A percentile compares a stretch with the other conserved stretches of the same genome.
phyloP scores from a whole-genome alignment of 1,140 invertebrate species.

The Ridgeia piscesae region DNA sequence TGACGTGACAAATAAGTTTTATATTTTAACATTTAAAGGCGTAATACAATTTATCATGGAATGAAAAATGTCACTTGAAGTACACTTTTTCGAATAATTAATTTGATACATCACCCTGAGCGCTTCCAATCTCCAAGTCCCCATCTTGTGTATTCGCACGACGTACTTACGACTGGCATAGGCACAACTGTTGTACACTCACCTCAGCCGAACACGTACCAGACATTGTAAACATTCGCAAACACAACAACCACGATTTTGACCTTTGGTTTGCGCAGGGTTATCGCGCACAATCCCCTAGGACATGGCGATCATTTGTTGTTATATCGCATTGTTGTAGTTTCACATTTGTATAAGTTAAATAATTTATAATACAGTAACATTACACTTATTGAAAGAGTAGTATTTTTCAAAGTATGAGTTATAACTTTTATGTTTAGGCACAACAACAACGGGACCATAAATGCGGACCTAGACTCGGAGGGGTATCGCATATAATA shows the following conservation, averaged over 20 bases:
- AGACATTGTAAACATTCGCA: not conserved
- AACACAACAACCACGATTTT: not conserved
- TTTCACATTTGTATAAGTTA: not conserved
- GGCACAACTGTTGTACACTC: too few species aligned
- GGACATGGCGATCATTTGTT: not conserved
- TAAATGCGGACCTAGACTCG: not conserved
- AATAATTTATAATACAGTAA: not conserved
- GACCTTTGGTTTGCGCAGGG: not conserved
- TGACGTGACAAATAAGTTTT: too few species aligned
- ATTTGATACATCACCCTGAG: not conserved
- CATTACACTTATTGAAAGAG: not conserved
- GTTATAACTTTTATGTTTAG: not conserved
- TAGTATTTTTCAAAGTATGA: not conserved
- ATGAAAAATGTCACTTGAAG: not conserved
- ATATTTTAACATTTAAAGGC: not conserved
- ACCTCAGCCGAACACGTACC: not conserved
- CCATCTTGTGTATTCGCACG: conserved; percentile 33
- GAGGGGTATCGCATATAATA: not conserved
- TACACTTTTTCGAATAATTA: not conserved
- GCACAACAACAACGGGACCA: not conserved
- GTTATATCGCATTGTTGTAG: not conserved
- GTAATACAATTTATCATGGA: not conserved
- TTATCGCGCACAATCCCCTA: not conserved
- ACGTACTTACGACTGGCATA: not conserved
- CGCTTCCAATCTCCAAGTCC: conserved; percentile 42